Conservation (phyloP, 1,140 invertebrate species). For the Branchinecta lindahli region DNA sequence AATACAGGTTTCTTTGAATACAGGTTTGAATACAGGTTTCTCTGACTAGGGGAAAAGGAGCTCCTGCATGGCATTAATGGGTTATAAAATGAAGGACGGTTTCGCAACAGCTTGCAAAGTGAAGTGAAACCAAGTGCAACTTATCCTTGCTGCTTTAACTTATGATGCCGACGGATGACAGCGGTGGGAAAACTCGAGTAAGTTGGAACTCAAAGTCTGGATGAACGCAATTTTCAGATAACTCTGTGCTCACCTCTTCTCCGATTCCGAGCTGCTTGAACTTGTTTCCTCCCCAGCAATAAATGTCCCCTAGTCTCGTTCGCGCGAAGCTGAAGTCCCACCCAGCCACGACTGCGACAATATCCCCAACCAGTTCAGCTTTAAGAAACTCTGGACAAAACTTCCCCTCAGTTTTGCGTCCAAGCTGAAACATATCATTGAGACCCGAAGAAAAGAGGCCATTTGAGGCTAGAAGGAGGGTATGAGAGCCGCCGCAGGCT, state of each 20-base stretch:
- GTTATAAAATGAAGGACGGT: no score
- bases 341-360: neutral
- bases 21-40: no score
- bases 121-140: no score
- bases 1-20: no score
- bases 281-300: slow-evolving; percentile 57
- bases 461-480: slow-evolving; percentile 31
- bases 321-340: slow-evolving; percentile 18
- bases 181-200: no score
- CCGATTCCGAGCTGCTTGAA: slow-evolving; percentile 49
- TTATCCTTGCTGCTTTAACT: no score
- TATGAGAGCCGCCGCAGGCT: slow-evolving; percentile 32
- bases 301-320: slow-evolving; percentile 43
- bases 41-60: no score
- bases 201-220: no score
- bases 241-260: neutral
- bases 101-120: no score
- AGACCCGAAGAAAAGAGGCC: slow-evolving; percentile 28
- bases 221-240: no score
- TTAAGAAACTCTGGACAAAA: neutral
- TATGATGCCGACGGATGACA: no score
- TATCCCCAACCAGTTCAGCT: neutral
- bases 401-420: slow-evolving; percentile 24
- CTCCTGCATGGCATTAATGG: no score
- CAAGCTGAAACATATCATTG: slow-evolving; percentile 29